Base-by-base conservation (phyloP, 2,797 vertebrate species). In the Neopelma chrysocephalum region DNA sequence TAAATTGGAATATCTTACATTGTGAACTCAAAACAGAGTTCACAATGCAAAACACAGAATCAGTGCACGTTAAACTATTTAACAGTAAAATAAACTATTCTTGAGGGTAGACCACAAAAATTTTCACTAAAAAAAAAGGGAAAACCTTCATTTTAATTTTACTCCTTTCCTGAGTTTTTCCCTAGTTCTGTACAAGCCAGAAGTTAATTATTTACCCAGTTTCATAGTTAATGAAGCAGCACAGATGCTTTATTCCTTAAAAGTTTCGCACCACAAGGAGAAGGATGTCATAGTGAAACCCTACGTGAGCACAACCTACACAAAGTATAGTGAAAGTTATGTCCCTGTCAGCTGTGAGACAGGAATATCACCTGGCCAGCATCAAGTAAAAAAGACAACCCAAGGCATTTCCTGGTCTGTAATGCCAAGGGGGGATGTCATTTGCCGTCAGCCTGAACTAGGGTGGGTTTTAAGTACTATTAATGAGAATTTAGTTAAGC, bases 251-350 rank as follows among this genome's bases (percentile, higher is more conserved):
- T 61, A 58, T 25, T 71, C 11, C 19, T 53, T 20, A 6, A 25
- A 43, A 61, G 11, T 14, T 61, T 22, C 9, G 25, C 27, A 86
- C 29, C 31, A 32, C 15, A 68, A 82, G 20, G 27, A 65, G 32
- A 88, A 64, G 12, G 4, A 27, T 71, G 42, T 3, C 3, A 1
- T 3, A 21, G 36, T 38, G 21, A 87, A 92, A 70, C 5, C 8
- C 18, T 26, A 14, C 1, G 0, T 32, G 7, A 48, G 18, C 2
- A 3, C n/a, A 93, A 51, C 14, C 26, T 34, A 18, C 10, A 3
- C 29, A 22, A 72, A 43, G 2, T 0, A 0, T 9, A 47, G 16
- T 14, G 38, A 22, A 50, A 68, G 11, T 5, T 29, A 9, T 19
- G 12, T 31, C 23, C 18, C 16, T 32, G 23, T 18, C 6, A 86